Base-by-base conservation (phyloP, 2,797 vertebrate genomes). In the Hapalemur alaotrensis region DNA sequence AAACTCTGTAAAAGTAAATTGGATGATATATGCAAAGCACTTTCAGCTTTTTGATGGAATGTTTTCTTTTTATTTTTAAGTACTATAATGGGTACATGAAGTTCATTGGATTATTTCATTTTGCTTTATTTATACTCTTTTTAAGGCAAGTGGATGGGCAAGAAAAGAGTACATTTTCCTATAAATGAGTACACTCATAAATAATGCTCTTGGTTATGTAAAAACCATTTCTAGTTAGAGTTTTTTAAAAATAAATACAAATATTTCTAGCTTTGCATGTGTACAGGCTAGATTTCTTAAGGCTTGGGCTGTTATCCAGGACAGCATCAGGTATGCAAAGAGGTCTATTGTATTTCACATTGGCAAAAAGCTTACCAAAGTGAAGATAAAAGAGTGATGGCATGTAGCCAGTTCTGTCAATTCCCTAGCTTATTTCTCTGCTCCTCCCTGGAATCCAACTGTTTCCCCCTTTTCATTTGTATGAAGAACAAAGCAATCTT, bases 251-350 rank as follows among this genome's bases (percentile, higher is more conserved):
- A 89, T 97, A 97, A 96, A 97, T 91, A 92, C 82, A 97, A 98
- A 95, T 89, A 98, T 95, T 96, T 97, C 86, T 93, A 79, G 91
- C 95, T 97, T 97, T 95, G 88, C 85, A 46, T 89, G 86, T 90
- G 67, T 89, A 86, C 80, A 95, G 89, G 52, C 75, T 84, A 95
- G 86, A 91, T 98, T 98, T 97, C 97, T 98, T 72, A 94, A 98
- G 95, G 97, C 65, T 93, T 97, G 96, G 98, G 98, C 98, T 98
- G 89, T 97, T 98, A 98, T 97, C 97, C 97, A 98, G 97, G 88
- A 97, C 48, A 93, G 90, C 95, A 96, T 98, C 97, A 98, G 97
- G 92, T 96, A 98, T 0, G 94, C 96, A 97, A 98, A 97, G 96
- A 97, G 73, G 88, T 84, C 98, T 97, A 97, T 95, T 86, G 35